These are phyloP conservation scores for Mormyrus hasselquistii DNA, from an alignment of 2,797 vertebrate genomes.

Conservation along the genomic window DNA sequence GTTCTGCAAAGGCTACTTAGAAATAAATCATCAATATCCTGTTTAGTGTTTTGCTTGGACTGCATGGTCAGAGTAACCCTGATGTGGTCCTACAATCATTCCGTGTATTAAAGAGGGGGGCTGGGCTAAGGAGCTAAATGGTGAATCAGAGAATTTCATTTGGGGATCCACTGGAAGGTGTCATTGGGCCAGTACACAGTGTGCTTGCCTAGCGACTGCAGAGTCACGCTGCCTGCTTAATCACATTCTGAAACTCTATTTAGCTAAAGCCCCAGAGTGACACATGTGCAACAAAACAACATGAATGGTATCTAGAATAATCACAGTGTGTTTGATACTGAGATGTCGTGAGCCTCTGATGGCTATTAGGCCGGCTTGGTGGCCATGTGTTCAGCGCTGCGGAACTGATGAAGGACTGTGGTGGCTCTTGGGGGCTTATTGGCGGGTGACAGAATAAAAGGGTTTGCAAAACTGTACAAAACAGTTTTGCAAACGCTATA, in stretches of 20 bases:
- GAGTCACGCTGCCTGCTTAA: not conserved
- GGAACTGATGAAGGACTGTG: not conserved
- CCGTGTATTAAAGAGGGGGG: not conserved
- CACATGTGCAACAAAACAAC: slow-evolving; percentile 1
- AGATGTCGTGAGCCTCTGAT: not conserved
- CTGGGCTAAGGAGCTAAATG: not conserved
- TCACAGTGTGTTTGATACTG: not conserved
- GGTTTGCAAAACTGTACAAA: not conserved
- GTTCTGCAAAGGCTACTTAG: not conserved
- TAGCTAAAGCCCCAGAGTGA: not conserved
- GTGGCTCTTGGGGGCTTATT: not conserved
- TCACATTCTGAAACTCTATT: not conserved
- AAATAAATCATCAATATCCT: not conserved
- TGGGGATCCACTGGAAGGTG: not conserved
- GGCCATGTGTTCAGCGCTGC: not conserved
- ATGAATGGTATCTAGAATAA: not conserved
- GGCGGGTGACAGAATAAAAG: not conserved
- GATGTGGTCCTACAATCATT: not conserved
- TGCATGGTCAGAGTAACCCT: not conserved
- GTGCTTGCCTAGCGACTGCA: not conserved
- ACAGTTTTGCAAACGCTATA: not conserved
- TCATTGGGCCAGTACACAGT: not conserved
- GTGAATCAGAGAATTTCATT: slow-evolving; percentile 3
- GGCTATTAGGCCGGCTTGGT: not conserved
- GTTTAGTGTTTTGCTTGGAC: not conserved